Evolutionary conservation across 2,797 vertebrate species (phyloP).

Genomic region (Pantherophis alleghaniensis): DNA sequence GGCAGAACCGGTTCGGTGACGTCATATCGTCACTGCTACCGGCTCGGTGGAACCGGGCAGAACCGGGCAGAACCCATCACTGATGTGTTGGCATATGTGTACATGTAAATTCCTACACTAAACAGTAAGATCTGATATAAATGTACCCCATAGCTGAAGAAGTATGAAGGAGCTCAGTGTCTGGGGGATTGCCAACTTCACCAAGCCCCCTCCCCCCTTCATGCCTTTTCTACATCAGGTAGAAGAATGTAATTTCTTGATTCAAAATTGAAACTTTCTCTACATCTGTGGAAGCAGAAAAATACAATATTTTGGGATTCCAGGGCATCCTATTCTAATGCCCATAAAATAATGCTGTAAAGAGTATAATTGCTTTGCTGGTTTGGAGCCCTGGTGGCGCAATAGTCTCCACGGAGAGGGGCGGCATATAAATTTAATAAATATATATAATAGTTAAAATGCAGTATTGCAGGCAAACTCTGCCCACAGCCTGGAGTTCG

Average conservation of each 20-base stretch:
- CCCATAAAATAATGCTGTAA: not conserved
- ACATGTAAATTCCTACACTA: not conserved
- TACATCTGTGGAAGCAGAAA: not conserved
- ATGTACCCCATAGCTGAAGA: not conserved
- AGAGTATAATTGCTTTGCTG: not conserved
- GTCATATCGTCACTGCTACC: too few species aligned
- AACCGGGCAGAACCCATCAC: too few species aligned
- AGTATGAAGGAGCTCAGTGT: not conserved
- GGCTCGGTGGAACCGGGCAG: too few species aligned
- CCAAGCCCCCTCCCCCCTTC: not conserved
- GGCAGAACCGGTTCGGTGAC: too few species aligned
- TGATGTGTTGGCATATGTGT: not conserved
- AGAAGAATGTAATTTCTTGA: not conserved
- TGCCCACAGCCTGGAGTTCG: too few species aligned
- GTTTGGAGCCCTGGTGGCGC: too few species aligned
- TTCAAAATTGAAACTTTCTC: not conserved
- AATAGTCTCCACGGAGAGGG: not conserved
- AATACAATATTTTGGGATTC: not conserved
- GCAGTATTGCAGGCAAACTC: too few species aligned
- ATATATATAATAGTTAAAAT: not conserved
- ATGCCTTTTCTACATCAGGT: not conserved
- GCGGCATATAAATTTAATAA: too few species aligned
- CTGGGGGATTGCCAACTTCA: not conserved
- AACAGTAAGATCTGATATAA: not conserved
- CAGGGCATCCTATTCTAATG: not conserved